phyloP scores from a whole-genome alignment of 2,888 invertebrate genomes.

The Liodrosophila aerea region DNA sequence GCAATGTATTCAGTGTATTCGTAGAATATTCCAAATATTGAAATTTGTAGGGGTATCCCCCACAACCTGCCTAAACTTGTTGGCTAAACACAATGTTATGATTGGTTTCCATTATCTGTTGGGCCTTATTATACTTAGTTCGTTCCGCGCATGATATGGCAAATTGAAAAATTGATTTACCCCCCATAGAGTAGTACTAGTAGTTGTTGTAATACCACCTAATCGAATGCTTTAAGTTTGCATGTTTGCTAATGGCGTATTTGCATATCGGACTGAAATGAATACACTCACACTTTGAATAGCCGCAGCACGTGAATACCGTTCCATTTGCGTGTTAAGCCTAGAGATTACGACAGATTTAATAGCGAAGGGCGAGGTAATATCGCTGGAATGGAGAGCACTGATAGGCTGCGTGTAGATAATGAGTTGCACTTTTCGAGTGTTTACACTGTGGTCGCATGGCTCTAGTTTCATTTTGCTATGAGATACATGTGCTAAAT shows the following conservation, averaged over 20 bases:
- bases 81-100: too few species aligned
- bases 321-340: background rate
- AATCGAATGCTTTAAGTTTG: constrained; percentile 5
- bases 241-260: constrained; percentile 28
- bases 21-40: too few species aligned
- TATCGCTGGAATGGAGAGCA: background rate
- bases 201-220: too few species aligned
- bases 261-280: background rate
- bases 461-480: too few species aligned
- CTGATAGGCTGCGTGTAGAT: constrained; percentile 10
- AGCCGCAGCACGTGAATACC: background rate
- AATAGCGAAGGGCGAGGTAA: background rate
- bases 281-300: too few species aligned
- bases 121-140: background rate
- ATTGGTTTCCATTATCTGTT: too few species aligned
- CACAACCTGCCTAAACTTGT: too few species aligned
- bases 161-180: constrained; percentile 16
- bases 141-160: background rate
- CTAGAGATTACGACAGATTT: background rate
- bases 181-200: too few species aligned
- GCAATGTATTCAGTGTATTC: too few species aligned
- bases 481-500: too few species aligned
- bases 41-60: too few species aligned
- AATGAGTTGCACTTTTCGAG: constrained; percentile 1
- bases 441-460: too few species aligned